Percentiles rank a stretch among this genome's conserved stretches.
These are phyloP conservation scores for Propsilocerus akamusi DNA, from an alignment of 1,140 invertebrate genomes.

Conservation along the genomic window DNA sequence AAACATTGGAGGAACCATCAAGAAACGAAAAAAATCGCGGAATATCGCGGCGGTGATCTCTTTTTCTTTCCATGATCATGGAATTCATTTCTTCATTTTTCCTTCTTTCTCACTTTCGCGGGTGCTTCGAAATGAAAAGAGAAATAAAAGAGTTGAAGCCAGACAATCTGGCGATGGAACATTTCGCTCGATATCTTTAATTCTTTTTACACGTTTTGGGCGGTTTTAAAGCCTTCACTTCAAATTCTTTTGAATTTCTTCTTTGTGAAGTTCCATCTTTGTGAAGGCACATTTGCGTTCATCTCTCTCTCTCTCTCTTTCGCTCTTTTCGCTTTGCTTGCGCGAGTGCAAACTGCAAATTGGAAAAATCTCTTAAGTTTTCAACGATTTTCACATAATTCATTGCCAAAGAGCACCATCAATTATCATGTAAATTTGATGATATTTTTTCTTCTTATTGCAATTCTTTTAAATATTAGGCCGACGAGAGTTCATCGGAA, in stretches of 20 bases:
- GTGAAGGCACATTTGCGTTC: background rate
- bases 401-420: background rate
- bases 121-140: background rate
- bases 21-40: background rate
- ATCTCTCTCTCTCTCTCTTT: background rate
- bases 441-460: background rate
- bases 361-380: background rate
- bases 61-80: no score
- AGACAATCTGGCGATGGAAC: slow-evolving; percentile 1
- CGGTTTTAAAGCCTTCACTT: no score
- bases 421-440: background rate
- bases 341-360: no score
- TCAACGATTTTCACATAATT: background rate
- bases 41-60: background rate
- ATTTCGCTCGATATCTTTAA: background rate
- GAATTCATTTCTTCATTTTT: no score
- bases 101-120: no score
- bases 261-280: background rate
- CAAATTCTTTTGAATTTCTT: background rate
- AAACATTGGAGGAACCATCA: background rate
- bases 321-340: background rate
- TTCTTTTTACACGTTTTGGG: slow-evolving; percentile 4
- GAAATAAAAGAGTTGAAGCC: background rate
- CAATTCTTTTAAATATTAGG: no score
- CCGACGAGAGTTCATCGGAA: no score